Evolutionary conservation across 1,140 invertebrate species (phyloP).

Genomic region (Formica exsecta): DNA sequence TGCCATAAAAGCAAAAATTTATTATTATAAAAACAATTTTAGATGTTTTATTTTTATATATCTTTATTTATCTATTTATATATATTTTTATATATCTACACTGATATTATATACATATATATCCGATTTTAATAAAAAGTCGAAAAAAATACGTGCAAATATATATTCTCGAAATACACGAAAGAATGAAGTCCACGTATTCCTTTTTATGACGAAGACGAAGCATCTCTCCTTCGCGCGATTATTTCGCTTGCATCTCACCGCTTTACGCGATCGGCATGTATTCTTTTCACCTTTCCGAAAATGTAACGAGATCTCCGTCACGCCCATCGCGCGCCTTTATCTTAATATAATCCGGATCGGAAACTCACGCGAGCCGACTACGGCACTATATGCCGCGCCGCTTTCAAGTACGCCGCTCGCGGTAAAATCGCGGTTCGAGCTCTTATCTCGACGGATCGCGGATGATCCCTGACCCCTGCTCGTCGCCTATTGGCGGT

Average conservation of each 20-base stretch:
- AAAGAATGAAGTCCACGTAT: background rate
- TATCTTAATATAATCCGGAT: conserved; percentile 86
- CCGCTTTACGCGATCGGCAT: conserved; percentile 52
- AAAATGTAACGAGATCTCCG: conserved; percentile 83
- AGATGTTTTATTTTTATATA: background rate
- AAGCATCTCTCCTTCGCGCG: background rate
- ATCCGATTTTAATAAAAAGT: background rate
- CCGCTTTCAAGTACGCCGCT: conserved; percentile 81
- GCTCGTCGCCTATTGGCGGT: conserved; percentile 80
- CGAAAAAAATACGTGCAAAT: background rate
- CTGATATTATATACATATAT: background rate
- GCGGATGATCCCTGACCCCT: conserved; percentile 78
- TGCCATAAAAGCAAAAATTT: background rate
- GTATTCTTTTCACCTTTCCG: conserved; percentile 74
- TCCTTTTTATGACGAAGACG: background rate
- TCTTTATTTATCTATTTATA: background rate
- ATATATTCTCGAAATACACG: background rate
- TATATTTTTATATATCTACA: background rate
- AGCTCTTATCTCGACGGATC: conserved; percentile 79
- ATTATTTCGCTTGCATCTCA: conserved; percentile 27
- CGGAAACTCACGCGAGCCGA: conserved; percentile 77
- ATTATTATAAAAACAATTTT: background rate
- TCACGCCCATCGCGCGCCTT: conserved; percentile 78
- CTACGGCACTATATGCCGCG: conserved; percentile 33
- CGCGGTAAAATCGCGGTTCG: conserved; percentile 80